Base-by-base conservation (phyloP, 2,797 vertebrate species). In the Aphelocoma californica region DNA sequence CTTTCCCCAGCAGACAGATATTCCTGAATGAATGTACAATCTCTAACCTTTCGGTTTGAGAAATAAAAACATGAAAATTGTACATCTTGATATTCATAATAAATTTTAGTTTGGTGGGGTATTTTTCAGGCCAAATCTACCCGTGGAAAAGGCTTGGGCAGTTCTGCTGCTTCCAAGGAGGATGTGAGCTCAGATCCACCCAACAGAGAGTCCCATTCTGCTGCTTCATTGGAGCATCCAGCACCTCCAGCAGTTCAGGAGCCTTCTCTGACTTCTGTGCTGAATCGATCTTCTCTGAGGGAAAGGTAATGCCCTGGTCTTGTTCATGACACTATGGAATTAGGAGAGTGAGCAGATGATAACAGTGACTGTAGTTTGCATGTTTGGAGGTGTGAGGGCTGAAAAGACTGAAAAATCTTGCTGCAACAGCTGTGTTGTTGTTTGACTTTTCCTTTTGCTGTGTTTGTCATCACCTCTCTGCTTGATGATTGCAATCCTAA, bases 271-370 rank as follows among this genome's bases (percentile, higher is more conserved):
- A 98, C 97, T 93, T 98, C 98, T 86, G 96, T 98, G 85, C 96
- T 98, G 90, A 97, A 95, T 82, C 97, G 95, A 87, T 97, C 96
- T 47, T 99, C 99, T 97, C 98, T 99, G 84, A 98, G 97, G 97
- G 98, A 99, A 96, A 98, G 99, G 99, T 99, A 98, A 96, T 71
- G 51, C 25, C 51, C 54, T 74, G 38, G 2, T 18, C 87, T 90
- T 62, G 19, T 47, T 65, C 71, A 31, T 82, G 71, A 25, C 79
- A 64, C 75, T 57, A 73, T 38, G 57, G 26, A 69, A 7, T 51
- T 13, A 15, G 50, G 71, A 67, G 28, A 6, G 3, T 17, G 48
- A 86, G 42, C 69, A 56, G 38, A 21, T 94, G 44, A 29, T 57
- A 84, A 32, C 44, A 77, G 38, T 89, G 70, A 38, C 31, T 70